Evolutionary conservation across 2,888 invertebrate species (phyloP), one percentile per base, ranked within the genome.

Genomic region (Arrhopalites spinosus): DNA sequence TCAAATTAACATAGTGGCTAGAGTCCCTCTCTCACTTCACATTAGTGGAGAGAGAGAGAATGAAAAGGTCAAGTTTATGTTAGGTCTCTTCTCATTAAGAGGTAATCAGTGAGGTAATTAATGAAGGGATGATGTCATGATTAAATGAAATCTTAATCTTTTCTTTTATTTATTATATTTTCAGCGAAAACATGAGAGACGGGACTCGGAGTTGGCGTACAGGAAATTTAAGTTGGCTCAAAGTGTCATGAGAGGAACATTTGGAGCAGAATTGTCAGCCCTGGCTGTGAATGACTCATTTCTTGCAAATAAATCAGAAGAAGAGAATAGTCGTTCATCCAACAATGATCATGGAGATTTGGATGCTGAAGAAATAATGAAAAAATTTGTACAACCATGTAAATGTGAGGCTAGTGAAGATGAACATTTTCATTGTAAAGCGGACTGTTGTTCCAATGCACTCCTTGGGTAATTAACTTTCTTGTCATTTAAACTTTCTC

Each of bases 171-270:
- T 36, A n/a, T 36, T 3, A 36, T 36, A 7, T 36, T 11, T 11
- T 63, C 74, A 83, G 87, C 90, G 98, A 74, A 98, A 97, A 85
- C 98, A 98, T 86, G 98, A 98, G 86, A 90, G 97, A 68, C 92
- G 94, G 84, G 96, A 96, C 84, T 93, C 93, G 45, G 97, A 98
- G 85, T 88, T 93, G 85, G 93, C 92, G 7, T 94, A 94, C 86
- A 89, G 93, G 85, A 93, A 90, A 85, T 92, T 90, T 86, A 90
- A 91, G 85, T 85, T 90, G 78, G 87, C 87, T 2, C 89, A 89
- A 83, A 88, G 86, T 86, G 89, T 87, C 88, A 89, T 85, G 85
- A 82, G 83, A 72, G 83, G 82, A 80, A 84, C 79, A 2, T 73
- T 83, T 61, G 79, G 81, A 50, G 73, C 80, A 23, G 83, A 82